These are phyloP conservation scores for Caenorhabditis japonica DNA, from an alignment of 2,888 invertebrate species.

Conservation along the genomic window DNA sequence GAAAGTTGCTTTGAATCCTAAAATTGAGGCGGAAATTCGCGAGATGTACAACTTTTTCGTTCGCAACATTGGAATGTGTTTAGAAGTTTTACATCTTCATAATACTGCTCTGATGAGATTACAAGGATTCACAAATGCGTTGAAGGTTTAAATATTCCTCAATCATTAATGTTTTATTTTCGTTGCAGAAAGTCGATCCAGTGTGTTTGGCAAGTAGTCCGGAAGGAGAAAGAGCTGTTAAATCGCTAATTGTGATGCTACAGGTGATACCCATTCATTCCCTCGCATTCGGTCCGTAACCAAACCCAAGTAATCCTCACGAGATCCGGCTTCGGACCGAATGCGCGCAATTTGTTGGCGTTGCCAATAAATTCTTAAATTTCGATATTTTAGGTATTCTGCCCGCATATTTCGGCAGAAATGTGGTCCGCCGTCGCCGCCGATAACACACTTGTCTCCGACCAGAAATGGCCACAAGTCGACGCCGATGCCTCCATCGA, in stretches of 20 bases:
- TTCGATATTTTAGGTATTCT: constrained; percentile 40
- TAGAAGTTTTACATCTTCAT: constrained; percentile 73
- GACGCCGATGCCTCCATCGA: constrained; percentile 71
- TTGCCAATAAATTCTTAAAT: background rate
- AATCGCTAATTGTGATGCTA: constrained; percentile 73
- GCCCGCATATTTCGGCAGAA: constrained; percentile 45
- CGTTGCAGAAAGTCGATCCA: constrained; percentile 70
- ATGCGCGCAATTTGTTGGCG: no score
- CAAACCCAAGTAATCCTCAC: no score
- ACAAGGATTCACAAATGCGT: constrained; percentile 68
- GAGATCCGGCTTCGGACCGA: no score
- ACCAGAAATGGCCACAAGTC: constrained; percentile 69
- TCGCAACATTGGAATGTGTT: constrained; percentile 67
- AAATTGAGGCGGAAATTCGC: constrained; percentile 54
- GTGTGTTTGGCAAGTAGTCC: constrained; percentile 60
- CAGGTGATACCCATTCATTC: constrained; percentile 56
- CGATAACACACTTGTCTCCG: background rate
- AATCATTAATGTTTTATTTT: no score
- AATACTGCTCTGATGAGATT: constrained; percentile 71
- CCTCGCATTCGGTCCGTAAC: no score
- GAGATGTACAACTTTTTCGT: constrained; percentile 73
- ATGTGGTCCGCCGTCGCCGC: constrained; percentile 30
- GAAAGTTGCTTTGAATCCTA: background rate
- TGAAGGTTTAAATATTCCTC: no score
- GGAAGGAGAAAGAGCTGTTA: constrained; percentile 69